These are phyloP conservation scores for Drosophila demipolita DNA, from an alignment of 2,888 invertebrate genomes.

Conservation along the genomic window DNA sequence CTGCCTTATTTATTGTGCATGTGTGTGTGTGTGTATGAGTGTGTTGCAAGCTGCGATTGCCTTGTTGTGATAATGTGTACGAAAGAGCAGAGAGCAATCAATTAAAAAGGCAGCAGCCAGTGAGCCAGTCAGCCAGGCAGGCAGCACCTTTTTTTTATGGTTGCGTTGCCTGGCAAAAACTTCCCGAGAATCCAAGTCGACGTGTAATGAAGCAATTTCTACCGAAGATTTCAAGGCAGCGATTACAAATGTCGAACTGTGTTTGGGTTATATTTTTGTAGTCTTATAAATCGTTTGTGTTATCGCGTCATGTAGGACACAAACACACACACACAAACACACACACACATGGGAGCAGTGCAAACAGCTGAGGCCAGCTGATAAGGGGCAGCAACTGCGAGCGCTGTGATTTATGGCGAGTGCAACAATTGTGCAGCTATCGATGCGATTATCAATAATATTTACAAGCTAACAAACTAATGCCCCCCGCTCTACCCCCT, in stretches of 20 bases:
- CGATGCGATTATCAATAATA: slow-evolving; percentile 56
- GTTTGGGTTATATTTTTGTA: slow-evolving; percentile 12
- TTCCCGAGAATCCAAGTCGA: slow-evolving; percentile 59
- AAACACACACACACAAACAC: slow-evolving; percentile 9
- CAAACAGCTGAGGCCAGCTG: slow-evolving; percentile 39
- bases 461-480: slow-evolving; percentile 23
- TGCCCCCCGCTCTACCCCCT: slow-evolving; percentile 2
- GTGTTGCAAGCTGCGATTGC: slow-evolving; percentile 54
- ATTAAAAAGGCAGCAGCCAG: slow-evolving; percentile 71
- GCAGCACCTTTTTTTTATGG: slow-evolving; percentile 39
- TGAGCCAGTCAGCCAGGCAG: slow-evolving; percentile 29
- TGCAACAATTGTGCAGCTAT: slow-evolving; percentile 57
- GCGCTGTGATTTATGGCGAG: slow-evolving; percentile 69
- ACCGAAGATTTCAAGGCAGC: slow-evolving; percentile 66
- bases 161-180: slow-evolving; percentile 50
- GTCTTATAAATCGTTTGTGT: slow-evolving; percentile 50
- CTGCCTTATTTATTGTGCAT: slow-evolving; percentile 65
- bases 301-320: slow-evolving; percentile 60
- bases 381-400: slow-evolving; percentile 34
- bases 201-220: slow-evolving; percentile 75
- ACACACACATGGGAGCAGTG: slow-evolving; percentile 13
- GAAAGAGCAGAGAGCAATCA: slow-evolving; percentile 69
- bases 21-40: slow-evolving; percentile 29
- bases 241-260: slow-evolving; percentile 54
- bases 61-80: slow-evolving; percentile 73